A percentile compares a stretch with the other conserved stretches of the same genome.
Conservation (phyloP, 2,888 invertebrate genomes). For the Cabera pusaria region DNA sequence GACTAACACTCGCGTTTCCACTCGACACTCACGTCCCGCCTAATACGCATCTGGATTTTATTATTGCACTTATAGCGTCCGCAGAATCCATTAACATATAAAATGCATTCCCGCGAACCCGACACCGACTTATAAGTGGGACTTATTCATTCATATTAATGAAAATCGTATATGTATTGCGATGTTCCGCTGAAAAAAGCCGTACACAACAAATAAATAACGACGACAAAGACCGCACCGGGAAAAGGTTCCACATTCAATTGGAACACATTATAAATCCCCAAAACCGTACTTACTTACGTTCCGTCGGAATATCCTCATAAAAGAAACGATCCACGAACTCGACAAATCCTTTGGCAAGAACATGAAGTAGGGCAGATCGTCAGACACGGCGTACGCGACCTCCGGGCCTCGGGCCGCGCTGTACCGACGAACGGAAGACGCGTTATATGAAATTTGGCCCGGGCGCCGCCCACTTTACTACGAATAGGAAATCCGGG, state of each 20-base stretch:
- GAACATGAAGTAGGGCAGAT: conserved; percentile 80
- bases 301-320: conserved; percentile 69
- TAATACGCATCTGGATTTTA: conserved; percentile 64
- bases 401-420: conserved; percentile 66
- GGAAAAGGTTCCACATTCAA: conserved; percentile 53
- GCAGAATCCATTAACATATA: conserved; percentile 27
- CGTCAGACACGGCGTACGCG: conserved; percentile 76
- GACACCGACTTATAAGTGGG: conserved; percentile 22
- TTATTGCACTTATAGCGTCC: conserved; percentile 43
- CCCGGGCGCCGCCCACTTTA: conserved; percentile 79
- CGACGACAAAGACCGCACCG: conserved; percentile 40
- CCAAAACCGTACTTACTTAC: conserved; percentile 73
- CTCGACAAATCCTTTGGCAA: conserved; percentile 80
- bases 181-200: conserved; percentile 28
- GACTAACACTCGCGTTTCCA: conserved; percentile 57
- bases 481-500: conserved; percentile 83
- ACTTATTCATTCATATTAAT: conserved; percentile 30
- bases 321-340: conserved; percentile 77
- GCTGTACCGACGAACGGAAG: conserved; percentile 74
- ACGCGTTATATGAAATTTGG: conserved; percentile 78
- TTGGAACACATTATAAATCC: conserved; percentile 72
- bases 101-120: conserved; percentile 28
- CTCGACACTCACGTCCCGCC: conserved; percentile 47
- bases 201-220: conserved; percentile 36
- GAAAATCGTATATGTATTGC: conserved; percentile 23